Evolutionary conservation across 2,888 invertebrate genomes (phyloP), one percentile per base, ranked within the genome.

Genomic region (Thera britannica): DNA sequence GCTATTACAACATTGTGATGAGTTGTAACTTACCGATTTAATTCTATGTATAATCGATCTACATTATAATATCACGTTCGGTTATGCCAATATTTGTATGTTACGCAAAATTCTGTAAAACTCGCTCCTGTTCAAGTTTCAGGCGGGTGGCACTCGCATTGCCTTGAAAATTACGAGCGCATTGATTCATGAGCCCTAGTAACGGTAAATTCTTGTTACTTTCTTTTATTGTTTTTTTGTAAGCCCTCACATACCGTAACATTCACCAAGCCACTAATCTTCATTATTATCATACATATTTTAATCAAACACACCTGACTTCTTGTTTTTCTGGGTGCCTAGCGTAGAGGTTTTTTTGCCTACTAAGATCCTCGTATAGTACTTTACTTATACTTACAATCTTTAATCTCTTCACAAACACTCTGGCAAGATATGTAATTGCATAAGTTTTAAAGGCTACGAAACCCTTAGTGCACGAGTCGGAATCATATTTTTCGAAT

Each of bases 1-100:
- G 92, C 84, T 88, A 87, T 93, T 93, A 90, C 93, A 88, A 90
- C 88, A 92, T 77, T 78, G 76, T 78, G 79, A 81, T 84, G 81
- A 78, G 78, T 74, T 78, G 79, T 78, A 77, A 79, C 78, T 75
- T 78, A 76, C 76, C 79, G 80, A 62, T 83, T 80, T 80, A 79
- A 84, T 84, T 79, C 77, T 77, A 79, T 46, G 9, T 84, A 34
- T 79, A 80, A 82, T 85, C 80, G 79, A 72, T 9, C 34, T 23
- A 51, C 34, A 51, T 34, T 51, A 3, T 51, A n/a, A 11, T 49
- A 12, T 51, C 8, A 51, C 34, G 23, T 8, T 34, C 23, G 51
- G 34, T 51, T 23, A 7, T 51, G 34, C 2, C 8, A 51, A 23
- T 51, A 23, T 51, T 49, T 51, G 6, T 51, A 51, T 34, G 34